Conservation (phyloP, 2,797 vertebrate genomes). For the Todus mexicanus region DNA sequence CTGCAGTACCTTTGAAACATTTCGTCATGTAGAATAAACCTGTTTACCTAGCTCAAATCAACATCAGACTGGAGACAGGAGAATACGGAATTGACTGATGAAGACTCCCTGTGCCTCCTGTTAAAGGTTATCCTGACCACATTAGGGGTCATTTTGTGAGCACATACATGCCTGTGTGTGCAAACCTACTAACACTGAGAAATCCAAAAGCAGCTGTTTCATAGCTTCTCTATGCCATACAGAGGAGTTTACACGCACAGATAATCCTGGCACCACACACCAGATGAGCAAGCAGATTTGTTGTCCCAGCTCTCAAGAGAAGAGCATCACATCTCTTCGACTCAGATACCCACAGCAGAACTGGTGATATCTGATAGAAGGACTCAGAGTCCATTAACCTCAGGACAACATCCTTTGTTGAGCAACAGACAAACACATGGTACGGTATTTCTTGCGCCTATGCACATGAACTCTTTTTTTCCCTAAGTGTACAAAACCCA, state of each 20-base stretch:
- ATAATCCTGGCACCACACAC: neutral
- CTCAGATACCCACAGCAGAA: neutral
- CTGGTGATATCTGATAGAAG: neutral
- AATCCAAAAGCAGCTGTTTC: neutral
- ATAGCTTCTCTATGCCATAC: neutral
- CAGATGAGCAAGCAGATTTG: neutral
- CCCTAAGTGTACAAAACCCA: neutral
- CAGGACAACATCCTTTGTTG: neutral
- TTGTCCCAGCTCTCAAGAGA: neutral
- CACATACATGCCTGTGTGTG: accelerated
- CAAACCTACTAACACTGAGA: neutral
- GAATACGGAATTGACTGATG: neutral
- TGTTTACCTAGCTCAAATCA: neutral
- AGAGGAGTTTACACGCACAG: accelerated
- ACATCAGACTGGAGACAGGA: neutral
- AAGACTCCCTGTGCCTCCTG: neutral
- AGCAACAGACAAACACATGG: neutral
- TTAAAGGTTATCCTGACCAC: neutral
- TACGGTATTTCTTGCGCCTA: neutral
- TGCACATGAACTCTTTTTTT: neutral
- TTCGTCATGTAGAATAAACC: neutral
- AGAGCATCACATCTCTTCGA: neutral
- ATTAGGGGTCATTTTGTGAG: neutral
- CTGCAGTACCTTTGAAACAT: neutral
- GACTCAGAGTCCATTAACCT: neutral